Base-by-base conservation (phyloP, 2,888 invertebrate species). In the Leucania comma region DNA sequence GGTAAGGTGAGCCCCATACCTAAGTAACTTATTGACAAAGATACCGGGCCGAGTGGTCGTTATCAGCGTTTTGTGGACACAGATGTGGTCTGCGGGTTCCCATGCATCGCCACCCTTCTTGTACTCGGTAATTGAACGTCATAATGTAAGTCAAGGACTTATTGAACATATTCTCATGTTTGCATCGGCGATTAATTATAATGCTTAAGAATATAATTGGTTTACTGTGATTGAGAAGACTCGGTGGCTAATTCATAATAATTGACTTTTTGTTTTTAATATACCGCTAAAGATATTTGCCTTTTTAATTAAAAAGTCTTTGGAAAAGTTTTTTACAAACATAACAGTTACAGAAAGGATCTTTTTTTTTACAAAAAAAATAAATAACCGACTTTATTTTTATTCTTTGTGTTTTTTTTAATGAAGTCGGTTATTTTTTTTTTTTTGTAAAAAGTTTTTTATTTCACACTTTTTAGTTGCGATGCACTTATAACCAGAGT, bases 71-170 rank as follows among this genome's bases (percentile, higher is more conserved):
- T 84, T 94, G 93, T 94, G 91, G 93, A 94, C 93, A 93, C 94
- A 94, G 93, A 94, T 93, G 93, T 87, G 88, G 91, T 90, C 91
- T 81, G 89, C 89, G 90, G 87, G 92, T 91, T 87, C 88, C 84
- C 86, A 86, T 81, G 84, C 82, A 78, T 80, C 80, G 75, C 68
- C 80, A 83, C 84, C 88, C 85, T 81, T 65, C 87, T 82, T 79
- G 71, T 71, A 62, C 73, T 32, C 78, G 76, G 84, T 87, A 87
- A 86, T 89, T 87, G 87, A 88, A 76, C 71, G 62, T 60, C 54
- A 75, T 75, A 72, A 84, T 81, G 79, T 82, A 80, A 82, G 84
- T 85, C 84, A 85, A 85, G 84, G 84, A 82, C 86, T 85, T 82
- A 54, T 59, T 54, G 50, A 24, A 22, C 38, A 62, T 64, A 56